These are phyloP conservation scores for Drosophila fungiperda DNA, from an alignment of 2,888 invertebrate species.

Conservation along the genomic window DNA sequence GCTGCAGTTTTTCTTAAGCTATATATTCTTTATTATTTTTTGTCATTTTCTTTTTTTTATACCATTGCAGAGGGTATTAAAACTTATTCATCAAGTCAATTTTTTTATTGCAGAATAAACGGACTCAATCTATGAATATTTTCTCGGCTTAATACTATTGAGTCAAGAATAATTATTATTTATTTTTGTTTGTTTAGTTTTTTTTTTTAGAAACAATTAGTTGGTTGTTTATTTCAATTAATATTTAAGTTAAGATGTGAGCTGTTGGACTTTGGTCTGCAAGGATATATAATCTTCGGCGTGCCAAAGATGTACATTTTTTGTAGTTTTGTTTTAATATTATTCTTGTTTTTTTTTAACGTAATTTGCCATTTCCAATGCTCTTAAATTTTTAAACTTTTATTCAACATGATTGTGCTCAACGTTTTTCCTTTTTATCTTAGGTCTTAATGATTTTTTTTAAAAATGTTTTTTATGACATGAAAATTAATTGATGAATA, in stretches of 20 bases:
- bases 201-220: slow-evolving; percentile 19
- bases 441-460: slow-evolving; percentile 19
- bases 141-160: not conserved
- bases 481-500: slow-evolving; percentile 46
- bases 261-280: slow-evolving; percentile 1
- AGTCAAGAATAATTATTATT: not conserved
- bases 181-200: slow-evolving; percentile 48
- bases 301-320: slow-evolving; percentile 4
- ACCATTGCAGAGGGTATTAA: not conserved
- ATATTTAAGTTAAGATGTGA: not conserved
- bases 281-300: slow-evolving; percentile 10
- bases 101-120: not conserved
- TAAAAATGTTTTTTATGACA: slow-evolving; percentile 31
- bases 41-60: not conserved
- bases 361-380: slow-evolving; percentile 54
- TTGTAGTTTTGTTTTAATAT: slow-evolving; percentile 34
- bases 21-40: slow-evolving; percentile 37
- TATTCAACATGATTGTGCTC: slow-evolving; percentile 84
- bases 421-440: slow-evolving; percentile 76
- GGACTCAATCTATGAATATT: not conserved
- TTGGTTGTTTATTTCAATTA: not conserved
- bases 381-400: slow-evolving; percentile 49
- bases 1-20: slow-evolving; percentile 62
- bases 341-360: not conserved
- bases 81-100: not conserved